Conservation (phyloP, 1,140 invertebrate genomes). For the Drosophila jambulina region DNA sequence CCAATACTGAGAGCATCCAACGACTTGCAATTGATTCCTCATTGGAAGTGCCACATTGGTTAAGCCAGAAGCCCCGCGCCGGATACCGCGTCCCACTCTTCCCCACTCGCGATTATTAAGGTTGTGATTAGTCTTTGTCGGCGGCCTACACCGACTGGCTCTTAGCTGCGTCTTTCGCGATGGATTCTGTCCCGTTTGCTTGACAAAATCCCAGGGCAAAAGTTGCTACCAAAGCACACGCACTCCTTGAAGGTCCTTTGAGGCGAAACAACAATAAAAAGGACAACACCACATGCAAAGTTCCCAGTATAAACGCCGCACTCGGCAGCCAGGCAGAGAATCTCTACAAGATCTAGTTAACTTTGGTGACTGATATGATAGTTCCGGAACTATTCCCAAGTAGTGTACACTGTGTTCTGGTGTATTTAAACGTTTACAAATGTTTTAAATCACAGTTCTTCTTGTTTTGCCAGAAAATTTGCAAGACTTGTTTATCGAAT, state of each 20-base stretch:
- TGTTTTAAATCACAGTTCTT: not conserved
- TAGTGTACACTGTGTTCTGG: not conserved
- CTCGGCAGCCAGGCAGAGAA: not conserved
- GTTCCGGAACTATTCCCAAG: not conserved
- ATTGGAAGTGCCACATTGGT: slow-evolving; percentile 84
- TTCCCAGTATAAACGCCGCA: not conserved
- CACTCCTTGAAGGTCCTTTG: not conserved
- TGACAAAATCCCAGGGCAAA: slow-evolving; percentile 30
- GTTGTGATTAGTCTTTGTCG: not conserved
- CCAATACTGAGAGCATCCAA: slow-evolving; percentile 85
- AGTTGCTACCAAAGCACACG: slow-evolving; percentile 3
- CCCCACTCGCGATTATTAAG: slow-evolving; percentile 17
- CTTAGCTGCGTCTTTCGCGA: slow-evolving; percentile 41
- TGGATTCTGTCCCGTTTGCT: slow-evolving; percentile 31
- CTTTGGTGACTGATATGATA: not conserved
- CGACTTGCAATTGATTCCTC: slow-evolving; percentile 75
- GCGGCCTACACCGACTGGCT: slow-evolving; percentile 5
- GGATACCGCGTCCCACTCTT: slow-evolving; percentile 6
- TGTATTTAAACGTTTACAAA: not conserved
- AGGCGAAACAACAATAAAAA: slow-evolving; percentile 7
- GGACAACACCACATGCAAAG: slow-evolving; percentile 14
- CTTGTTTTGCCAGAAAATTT: not conserved
- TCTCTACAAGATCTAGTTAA: not conserved
- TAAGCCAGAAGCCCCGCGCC: slow-evolving; percentile 75
- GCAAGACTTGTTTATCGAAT: not conserved